Conservation (phyloP, 1,140 invertebrate genomes). For the Mercenaria mercenaria region DNA sequence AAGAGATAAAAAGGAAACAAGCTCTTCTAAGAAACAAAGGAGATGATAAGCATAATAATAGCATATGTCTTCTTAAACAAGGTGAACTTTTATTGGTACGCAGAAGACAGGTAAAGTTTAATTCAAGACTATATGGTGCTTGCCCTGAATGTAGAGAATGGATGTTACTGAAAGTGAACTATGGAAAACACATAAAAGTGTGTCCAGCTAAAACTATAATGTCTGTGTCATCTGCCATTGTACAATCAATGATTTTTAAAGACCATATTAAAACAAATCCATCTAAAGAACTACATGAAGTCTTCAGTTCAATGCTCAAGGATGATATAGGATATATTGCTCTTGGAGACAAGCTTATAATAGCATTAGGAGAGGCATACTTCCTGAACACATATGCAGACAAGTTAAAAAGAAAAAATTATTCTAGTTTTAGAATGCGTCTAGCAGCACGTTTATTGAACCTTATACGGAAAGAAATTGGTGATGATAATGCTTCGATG, state of each 20-base stretch:
- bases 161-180: not conserved
- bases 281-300: not conserved
- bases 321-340: not conserved
- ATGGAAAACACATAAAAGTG: too few species aligned
- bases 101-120: too few species aligned
- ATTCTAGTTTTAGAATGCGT: not conserved
- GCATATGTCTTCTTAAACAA: too few species aligned
- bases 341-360: not conserved
- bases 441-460: constrained; percentile 20
- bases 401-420: constrained; percentile 11
- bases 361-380: not conserved
- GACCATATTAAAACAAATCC: too few species aligned
- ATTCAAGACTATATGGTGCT: not conserved
- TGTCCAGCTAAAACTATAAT: too few species aligned
- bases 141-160: not conserved
- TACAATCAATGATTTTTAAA: too few species aligned
- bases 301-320: constrained; percentile 15
- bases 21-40: not conserved
- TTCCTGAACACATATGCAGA: constrained; percentile 1
- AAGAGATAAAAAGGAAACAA: not conserved
- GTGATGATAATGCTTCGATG: not conserved
- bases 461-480: not conserved
- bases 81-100: too few species aligned
- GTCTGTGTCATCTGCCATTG: too few species aligned
- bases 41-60: too few species aligned